These are phyloP conservation scores for Scomber colias DNA, from an alignment of 2,113 vertebrate genomes.

Conservation along the genomic window DNA sequence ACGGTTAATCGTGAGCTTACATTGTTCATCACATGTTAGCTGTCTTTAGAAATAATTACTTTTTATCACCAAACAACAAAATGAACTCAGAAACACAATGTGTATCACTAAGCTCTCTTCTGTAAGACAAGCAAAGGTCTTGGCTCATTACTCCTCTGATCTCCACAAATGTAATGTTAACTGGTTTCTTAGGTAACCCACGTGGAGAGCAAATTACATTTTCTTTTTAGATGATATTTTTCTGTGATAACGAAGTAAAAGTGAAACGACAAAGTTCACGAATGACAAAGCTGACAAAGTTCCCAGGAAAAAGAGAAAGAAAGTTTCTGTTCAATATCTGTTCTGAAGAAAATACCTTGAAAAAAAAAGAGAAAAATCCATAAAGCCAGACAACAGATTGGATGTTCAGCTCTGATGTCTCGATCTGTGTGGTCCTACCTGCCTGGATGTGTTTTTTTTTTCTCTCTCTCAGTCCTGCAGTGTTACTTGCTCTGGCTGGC, in stretches of 20 bases:
- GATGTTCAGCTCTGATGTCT: not conserved
- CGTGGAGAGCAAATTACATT: too few relatives aligned
- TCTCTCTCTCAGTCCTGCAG: not conserved
- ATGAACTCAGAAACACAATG: not conserved
- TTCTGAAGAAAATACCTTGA: not conserved
- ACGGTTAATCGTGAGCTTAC: too few relatives aligned
- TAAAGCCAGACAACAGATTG: not conserved
- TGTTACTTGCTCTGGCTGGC: not conserved
- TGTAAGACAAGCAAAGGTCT: not conserved
- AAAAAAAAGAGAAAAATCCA: not conserved
- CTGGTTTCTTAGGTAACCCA: too few relatives aligned
- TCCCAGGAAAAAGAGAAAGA: too few relatives aligned
- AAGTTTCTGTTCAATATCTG: not conserved
- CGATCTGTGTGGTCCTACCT: slow-evolving; percentile 38
- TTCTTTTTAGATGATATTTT: too few relatives aligned
- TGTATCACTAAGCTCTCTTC: not conserved
- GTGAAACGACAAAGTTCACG: not conserved
- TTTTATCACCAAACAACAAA: not conserved
- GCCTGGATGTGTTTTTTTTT: slow-evolving; percentile 11
- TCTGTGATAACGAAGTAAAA: not conserved
- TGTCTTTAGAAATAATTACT: too few relatives aligned
- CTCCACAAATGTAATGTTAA: not conserved
- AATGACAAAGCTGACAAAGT: too few relatives aligned
- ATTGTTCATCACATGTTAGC: not conserved
- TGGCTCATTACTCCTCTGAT: not conserved